phyloP scores from a whole-genome alignment of 2,797 vertebrate genomes.

The Agapornis canus region DNA sequence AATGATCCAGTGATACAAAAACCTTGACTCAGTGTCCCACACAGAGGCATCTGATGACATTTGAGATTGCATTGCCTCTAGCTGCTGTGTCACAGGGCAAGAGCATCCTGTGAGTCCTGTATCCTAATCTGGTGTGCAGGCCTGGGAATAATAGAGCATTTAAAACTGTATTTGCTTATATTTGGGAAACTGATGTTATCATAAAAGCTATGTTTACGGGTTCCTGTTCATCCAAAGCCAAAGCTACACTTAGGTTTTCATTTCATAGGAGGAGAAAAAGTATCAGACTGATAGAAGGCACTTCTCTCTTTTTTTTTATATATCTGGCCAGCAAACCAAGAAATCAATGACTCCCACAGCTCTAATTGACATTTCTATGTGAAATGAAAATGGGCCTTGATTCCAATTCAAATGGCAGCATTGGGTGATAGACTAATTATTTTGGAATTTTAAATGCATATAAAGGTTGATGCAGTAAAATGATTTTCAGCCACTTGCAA shows the following conservation, averaged over 20 bases:
- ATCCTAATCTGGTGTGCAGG: background rate
- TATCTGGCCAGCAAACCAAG: slow-evolving; percentile 45
- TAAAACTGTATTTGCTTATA: background rate
- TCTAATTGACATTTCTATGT: slow-evolving; percentile 58
- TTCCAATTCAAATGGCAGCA: slow-evolving; percentile 41
- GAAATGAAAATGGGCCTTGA: slow-evolving; percentile 58
- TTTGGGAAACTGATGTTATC: background rate
- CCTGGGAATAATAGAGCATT: background rate
- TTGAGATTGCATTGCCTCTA: background rate
- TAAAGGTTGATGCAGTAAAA: slow-evolving; percentile 52
- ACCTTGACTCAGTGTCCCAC: background rate
- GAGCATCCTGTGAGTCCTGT: background rate
- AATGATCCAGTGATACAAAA: background rate
- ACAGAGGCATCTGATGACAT: background rate
- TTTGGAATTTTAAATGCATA: slow-evolving; percentile 47
- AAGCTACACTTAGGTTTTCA: background rate
- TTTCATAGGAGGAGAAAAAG: background rate
- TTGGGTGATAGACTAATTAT: slow-evolving; percentile 55
- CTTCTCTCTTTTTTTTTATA: background rate
- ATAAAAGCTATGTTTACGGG: background rate
- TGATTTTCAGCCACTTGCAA: background rate
- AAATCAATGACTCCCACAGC: slow-evolving; percentile 44
- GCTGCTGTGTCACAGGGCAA: background rate
- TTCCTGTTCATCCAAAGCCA: background rate
- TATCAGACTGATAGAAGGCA: background rate